phyloP scores from a whole-genome alignment of 2,888 invertebrate species.

The Fragum sueziense region DNA sequence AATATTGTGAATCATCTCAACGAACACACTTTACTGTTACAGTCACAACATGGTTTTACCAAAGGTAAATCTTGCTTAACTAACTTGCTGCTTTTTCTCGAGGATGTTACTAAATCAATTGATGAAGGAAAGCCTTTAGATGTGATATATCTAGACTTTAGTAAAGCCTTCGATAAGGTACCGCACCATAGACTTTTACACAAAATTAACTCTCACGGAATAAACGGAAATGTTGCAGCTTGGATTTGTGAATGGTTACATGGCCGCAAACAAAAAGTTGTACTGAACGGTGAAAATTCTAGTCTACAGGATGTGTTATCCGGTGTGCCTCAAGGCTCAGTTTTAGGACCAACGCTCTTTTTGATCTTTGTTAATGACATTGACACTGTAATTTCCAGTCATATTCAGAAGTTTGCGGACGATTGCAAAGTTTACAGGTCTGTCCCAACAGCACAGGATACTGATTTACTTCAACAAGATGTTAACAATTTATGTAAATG shows the following conservation, averaged over 20 bases:
- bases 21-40: no score
- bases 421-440: constrained; percentile 12
- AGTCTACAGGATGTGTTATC: not conserved
- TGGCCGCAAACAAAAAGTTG: not conserved
- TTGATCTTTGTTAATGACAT: constrained; percentile 9
- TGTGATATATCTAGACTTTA: constrained; percentile 3
- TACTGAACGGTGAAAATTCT: not conserved
- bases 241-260: not conserved
- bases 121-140: no score
- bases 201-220: not conserved
- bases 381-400: not conserved
- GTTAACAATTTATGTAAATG: constrained; percentile 11
- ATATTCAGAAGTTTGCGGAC: constrained; percentile 18
- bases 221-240: not conserved
- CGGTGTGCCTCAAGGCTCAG: constrained; percentile 16
- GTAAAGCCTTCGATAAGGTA: constrained; percentile 5
- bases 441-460: not conserved
- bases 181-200: constrained; percentile 1
- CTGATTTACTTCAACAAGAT: constrained; percentile 2
- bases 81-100: no score
- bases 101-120: no score
- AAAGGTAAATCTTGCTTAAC: no score
- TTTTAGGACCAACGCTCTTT: not conserved
- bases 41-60: no score
- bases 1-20: no score